Conservation (phyloP, 2,113 vertebrate genomes). For the Mobula birostris region DNA sequence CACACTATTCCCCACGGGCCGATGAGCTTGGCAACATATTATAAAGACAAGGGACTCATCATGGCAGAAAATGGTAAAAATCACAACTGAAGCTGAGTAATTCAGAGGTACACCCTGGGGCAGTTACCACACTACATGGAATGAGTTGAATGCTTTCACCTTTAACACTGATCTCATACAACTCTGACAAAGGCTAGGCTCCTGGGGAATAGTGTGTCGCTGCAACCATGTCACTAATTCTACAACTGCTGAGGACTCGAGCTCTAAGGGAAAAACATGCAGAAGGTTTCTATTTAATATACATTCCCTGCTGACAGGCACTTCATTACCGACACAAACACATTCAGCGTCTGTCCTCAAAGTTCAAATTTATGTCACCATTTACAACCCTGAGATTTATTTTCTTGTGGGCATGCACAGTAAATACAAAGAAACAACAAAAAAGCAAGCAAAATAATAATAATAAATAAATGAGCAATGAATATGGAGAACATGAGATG, state of each 20-base stretch:
- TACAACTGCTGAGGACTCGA: neutral
- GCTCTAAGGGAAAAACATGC: neutral
- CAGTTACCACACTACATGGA: slow-evolving; percentile 4
- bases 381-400: too few species aligned
- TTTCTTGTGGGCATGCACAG: too few species aligned
- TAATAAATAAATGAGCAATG: too few species aligned
- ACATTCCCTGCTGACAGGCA: too few species aligned
- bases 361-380: too few species aligned
- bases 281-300: neutral
- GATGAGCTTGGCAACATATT: neutral
- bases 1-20: neutral
- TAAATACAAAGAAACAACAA: too few species aligned
- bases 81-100: slow-evolving; percentile 3
- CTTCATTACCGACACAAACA: too few species aligned
- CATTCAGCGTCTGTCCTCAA: too few species aligned
- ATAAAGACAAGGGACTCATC: neutral
- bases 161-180: slow-evolving; percentile 24
- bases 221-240: neutral
- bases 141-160: slow-evolving; percentile 17
- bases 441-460: too few species aligned
- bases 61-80: neutral
- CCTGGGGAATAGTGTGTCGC: neutral
- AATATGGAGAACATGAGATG: too few species aligned
- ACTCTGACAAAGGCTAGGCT: neutral
- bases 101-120: neutral